Conservation (phyloP, 1,140 invertebrate species). For the Littorina saxatilis region DNA sequence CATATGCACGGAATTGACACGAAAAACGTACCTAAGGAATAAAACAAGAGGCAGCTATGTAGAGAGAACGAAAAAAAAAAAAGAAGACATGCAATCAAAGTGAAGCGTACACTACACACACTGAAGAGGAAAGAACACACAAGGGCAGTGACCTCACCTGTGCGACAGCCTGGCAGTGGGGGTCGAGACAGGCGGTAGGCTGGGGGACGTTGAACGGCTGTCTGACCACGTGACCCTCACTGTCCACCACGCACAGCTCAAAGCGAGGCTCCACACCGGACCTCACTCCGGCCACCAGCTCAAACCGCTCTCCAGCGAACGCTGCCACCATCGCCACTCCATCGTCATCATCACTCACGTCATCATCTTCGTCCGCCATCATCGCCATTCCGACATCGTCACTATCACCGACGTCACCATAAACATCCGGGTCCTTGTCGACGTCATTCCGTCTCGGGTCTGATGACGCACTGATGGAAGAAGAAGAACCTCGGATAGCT, state of each 20-base stretch:
- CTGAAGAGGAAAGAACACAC: too few relatives aligned
- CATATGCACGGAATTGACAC: too few relatives aligned
- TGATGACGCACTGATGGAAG: too few relatives aligned
- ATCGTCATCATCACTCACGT: not conserved
- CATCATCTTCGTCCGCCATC: not conserved
- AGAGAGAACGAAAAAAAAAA: too few relatives aligned
- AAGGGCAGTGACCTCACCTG: not conserved
- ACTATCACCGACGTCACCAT: not conserved
- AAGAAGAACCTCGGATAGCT: too few relatives aligned
- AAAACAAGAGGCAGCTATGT: too few relatives aligned
- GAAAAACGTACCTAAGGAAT: too few relatives aligned
- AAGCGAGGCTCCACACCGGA: not conserved
- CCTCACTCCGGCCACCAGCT: conserved; percentile 2
- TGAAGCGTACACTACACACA: too few relatives aligned
- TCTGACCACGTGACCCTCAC: not conserved
- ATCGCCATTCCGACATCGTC: too few relatives aligned
- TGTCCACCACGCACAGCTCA: not conserved
- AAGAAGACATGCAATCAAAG: too few relatives aligned
- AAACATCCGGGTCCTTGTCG: not conserved
- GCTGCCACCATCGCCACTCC: not conserved
- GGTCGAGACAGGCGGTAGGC: not conserved
- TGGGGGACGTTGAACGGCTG: not conserved
- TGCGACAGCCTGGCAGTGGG: not conserved
- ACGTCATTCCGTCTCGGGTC: not conserved
- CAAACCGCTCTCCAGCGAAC: not conserved